A percentile compares a stretch with the other conserved stretches of the same genome.
Conservation (phyloP, 2,888 invertebrate species). For the Sarcophaga rosellei region DNA sequence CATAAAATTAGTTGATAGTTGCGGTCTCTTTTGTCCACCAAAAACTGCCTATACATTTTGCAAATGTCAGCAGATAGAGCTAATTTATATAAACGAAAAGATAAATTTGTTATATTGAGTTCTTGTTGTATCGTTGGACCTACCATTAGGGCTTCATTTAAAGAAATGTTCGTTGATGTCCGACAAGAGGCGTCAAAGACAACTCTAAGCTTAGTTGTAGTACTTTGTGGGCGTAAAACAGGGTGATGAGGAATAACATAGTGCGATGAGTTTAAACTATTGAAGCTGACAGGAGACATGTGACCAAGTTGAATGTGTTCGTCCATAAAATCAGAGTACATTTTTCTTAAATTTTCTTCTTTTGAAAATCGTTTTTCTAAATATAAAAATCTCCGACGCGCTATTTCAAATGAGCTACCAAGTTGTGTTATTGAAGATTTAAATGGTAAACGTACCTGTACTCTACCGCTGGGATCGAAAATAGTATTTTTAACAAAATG, state of each 20-base stretch:
- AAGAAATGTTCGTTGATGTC: constrained; percentile 30
- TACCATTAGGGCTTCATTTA: constrained; percentile 39
- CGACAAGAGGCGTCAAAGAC: constrained; percentile 45
- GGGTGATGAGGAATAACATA: constrained; percentile 41
- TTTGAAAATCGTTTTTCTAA: constrained; percentile 31
- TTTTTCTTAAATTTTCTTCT: constrained; percentile 11
- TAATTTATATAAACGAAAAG: constrained; percentile 16
- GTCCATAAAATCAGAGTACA: constrained; percentile 34
- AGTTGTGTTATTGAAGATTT: constrained; percentile 5
- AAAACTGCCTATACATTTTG: constrained; percentile 8
- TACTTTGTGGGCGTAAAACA: constrained; percentile 42
- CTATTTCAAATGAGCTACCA: constrained; percentile 45
- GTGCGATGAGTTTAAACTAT: background rate
- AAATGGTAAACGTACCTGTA: constrained; percentile 43
- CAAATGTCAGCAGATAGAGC: constrained; percentile 18
- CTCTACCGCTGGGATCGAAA: constrained; percentile 20
- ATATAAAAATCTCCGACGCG: constrained; percentile 24
- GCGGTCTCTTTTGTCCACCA: background rate
- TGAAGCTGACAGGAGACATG: constrained; percentile 15
- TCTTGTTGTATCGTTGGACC: constrained; percentile 46
- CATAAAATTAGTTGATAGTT: background rate
- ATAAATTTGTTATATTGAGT: constrained; percentile 8
- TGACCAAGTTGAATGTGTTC: constrained; percentile 25
- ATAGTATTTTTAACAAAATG: constrained; percentile 39
- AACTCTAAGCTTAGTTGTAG: constrained; percentile 49